Evolutionary conservation across 2,888 invertebrate species (phyloP).

Genomic region (Tetranychus piercei): DNA sequence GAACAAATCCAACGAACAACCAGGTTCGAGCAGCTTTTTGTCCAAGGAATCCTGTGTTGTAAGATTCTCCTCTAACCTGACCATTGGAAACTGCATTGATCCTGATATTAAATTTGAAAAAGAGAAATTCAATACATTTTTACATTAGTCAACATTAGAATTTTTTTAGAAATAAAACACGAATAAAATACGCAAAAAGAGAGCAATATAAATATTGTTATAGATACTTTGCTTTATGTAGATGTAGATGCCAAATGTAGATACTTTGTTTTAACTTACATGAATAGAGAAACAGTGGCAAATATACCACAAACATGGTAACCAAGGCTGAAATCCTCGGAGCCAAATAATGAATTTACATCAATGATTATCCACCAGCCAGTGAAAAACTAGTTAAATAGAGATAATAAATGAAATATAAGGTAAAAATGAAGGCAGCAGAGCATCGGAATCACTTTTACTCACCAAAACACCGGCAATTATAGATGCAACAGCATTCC

Average conservation of each 20-base stretch:
- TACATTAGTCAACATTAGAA: too few species aligned
- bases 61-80: slow-evolving; percentile 66
- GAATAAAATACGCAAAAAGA: neutral
- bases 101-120: slow-evolving; percentile 33
- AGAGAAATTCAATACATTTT: too few species aligned
- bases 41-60: slow-evolving; percentile 64
- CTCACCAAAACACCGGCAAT: slow-evolving; percentile 65
- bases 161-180: too few species aligned
- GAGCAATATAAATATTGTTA: too few species aligned
- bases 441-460: neutral
- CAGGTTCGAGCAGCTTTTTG: slow-evolving; percentile 69
- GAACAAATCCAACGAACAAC: slow-evolving; percentile 87
- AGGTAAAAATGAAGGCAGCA: slow-evolving; percentile 7
- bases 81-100: slow-evolving; percentile 90
- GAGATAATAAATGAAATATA: neutral
- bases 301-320: slow-evolving; percentile 83
- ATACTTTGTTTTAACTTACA: slow-evolving; percentile 47
- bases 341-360: slow-evolving; percentile 58
- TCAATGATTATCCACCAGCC: slow-evolving; percentile 99
- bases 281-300: slow-evolving; percentile 77
- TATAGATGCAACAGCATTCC: slow-evolving; percentile 69
- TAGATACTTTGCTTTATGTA: too few species aligned
- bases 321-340: slow-evolving; percentile 40
- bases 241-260: too few species aligned
- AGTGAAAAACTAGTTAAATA: slow-evolving; percentile 54